Percentiles rank a stretch among this genome's conserved stretches.
These are phyloP conservation scores for Morpho achilles DNA, from an alignment of 2,888 invertebrate species.

Conservation along the genomic window DNA sequence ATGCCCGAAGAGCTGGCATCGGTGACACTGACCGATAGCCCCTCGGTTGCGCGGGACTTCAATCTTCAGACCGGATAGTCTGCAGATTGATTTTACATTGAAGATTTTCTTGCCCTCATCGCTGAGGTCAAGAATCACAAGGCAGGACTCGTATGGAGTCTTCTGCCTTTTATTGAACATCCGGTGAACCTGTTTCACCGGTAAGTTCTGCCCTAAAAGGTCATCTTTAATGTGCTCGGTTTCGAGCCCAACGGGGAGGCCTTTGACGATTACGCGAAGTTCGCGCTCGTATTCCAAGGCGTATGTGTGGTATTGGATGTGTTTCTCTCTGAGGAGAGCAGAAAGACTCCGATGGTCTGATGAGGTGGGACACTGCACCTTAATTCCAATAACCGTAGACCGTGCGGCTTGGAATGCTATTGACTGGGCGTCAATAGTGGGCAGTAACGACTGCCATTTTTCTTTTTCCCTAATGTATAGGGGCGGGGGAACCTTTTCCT, in stretches of 20 bases:
- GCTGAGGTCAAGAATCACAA: not conserved
- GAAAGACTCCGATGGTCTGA: not conserved
- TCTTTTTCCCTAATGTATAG: not conserved
- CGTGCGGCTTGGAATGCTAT: not conserved
- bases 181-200: conserved; percentile 1
- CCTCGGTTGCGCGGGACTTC: conserved; percentile 1
- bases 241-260: not conserved
- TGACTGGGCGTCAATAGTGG: not conserved
- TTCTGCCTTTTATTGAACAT: not conserved
- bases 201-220: conserved; percentile 1
- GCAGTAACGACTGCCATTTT: not conserved
- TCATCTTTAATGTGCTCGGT: not conserved
- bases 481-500: not conserved
- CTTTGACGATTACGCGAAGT: not conserved
- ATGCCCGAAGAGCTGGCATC: conserved; percentile 1
- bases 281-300: conserved; percentile 12
- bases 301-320: not conserved
- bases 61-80: not conserved
- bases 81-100: not conserved
- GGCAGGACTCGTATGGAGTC: not conserved
- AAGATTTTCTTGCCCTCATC: not conserved
- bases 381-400: not conserved
- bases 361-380: not conserved
- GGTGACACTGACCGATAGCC: too few species aligned
- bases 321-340: not conserved